Evolutionary conservation across 30 jellyfish, hydroid and myxozoan species (phyloP).

Genomic region (Chrysaora quinquecirrha): DNA sequence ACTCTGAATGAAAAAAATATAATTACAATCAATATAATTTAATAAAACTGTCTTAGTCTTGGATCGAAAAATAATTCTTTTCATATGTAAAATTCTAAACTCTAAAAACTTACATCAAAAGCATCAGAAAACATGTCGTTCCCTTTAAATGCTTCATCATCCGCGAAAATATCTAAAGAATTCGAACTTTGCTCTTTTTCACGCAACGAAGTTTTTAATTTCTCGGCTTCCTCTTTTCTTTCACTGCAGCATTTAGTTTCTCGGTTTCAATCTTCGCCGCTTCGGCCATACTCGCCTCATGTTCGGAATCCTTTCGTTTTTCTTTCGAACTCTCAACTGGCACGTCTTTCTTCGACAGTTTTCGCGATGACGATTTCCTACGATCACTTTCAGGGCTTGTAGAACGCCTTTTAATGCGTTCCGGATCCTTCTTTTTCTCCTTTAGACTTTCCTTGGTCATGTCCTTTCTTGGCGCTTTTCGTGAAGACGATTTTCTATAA

Average conservation of each 20-base stretch:
- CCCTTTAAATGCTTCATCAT: slow-evolving; percentile 79
- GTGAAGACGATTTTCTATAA: too few species aligned
- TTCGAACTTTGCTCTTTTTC: slow-evolving; percentile 18
- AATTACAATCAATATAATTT: neutral
- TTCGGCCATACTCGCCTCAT: slow-evolving; percentile 48
- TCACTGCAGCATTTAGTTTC: slow-evolving; percentile 16
- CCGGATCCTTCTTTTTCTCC: slow-evolving; percentile 19
- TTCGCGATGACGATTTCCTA: neutral
- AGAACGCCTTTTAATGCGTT: neutral
- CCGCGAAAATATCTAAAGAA: slow-evolving; percentile 95
- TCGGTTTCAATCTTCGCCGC: slow-evolving; percentile 17
- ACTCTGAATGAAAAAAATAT: slow-evolving; percentile 54
- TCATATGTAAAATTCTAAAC: too few species aligned
- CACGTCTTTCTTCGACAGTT: neutral
- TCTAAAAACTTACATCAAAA: slow-evolving; percentile 84
- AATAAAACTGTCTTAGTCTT: neutral
- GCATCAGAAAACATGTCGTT: slow-evolving; percentile 92
- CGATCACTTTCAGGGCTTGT: neutral
- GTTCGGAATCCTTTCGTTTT: slow-evolving; percentile 25
- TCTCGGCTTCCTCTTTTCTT: slow-evolving; percentile 21
- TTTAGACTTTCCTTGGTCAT: too few species aligned
- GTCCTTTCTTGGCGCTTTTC: too few species aligned
- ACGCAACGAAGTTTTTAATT: slow-evolving; percentile 6
- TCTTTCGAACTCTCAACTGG: neutral
- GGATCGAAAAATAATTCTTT: too few species aligned